Evolutionary conservation across 2,888 invertebrate genomes (phyloP).

Genomic region (Holacanthella duospinosa): DNA sequence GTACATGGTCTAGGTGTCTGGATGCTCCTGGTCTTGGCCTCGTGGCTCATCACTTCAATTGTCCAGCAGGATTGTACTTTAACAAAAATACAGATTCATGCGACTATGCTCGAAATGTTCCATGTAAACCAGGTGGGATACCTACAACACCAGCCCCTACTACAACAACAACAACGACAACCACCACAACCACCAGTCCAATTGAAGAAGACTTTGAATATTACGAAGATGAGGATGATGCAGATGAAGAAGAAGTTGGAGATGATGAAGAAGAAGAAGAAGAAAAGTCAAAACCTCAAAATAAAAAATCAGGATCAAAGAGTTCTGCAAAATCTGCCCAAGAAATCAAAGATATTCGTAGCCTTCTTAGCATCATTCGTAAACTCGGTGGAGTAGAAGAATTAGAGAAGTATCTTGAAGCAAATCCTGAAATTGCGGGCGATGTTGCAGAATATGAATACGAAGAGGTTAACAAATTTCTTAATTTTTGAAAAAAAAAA

Average conservation of each 20-base stretch:
- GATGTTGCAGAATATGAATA: slow-evolving; percentile 29
- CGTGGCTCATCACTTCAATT: slow-evolving; percentile 84
- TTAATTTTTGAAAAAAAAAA: background rate
- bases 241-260: slow-evolving; percentile 47
- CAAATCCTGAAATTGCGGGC: slow-evolving; percentile 36
- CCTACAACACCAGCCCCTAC: slow-evolving; percentile 38
- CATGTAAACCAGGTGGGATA: slow-evolving; percentile 37
- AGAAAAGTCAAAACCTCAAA: slow-evolving; percentile 13
- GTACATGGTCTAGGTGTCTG: no score
- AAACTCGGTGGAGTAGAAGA: slow-evolving; percentile 64
- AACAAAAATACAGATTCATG: slow-evolving; percentile 86
- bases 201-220: slow-evolving; percentile 38
- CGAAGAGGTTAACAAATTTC: slow-evolving; percentile 11
- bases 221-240: slow-evolving; percentile 47
- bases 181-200: slow-evolving; percentile 42
- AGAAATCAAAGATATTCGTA: slow-evolving; percentile 35
- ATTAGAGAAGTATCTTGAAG: slow-evolving; percentile 50
- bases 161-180: slow-evolving; percentile 45
- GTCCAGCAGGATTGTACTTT: slow-evolving; percentile 81
- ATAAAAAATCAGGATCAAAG: slow-evolving; percentile 3
- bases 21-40: slow-evolving; percentile 81
- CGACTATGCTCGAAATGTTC: slow-evolving; percentile 78
- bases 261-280: slow-evolving; percentile 32
- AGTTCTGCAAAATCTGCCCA: slow-evolving; percentile 23
- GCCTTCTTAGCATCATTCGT: slow-evolving; percentile 32